These are phyloP conservation scores for Tangara arthus DNA, from an alignment of 2,797 vertebrate species.

Conservation along the genomic window DNA sequence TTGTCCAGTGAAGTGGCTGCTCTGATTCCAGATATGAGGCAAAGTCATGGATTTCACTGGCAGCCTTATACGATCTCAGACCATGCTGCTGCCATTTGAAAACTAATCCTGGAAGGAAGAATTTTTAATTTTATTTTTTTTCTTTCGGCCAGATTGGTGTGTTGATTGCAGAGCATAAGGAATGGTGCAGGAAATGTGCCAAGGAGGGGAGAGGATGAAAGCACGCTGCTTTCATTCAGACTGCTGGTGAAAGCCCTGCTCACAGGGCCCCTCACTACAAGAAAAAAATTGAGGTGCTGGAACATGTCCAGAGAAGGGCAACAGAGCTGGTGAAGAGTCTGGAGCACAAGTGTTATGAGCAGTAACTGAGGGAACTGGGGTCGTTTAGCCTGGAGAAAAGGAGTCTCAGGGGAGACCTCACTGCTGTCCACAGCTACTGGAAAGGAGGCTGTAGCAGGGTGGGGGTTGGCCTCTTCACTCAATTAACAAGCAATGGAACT, in stretches of 20 bases:
- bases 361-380: background rate
- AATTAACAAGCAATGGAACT: background rate
- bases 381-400: background rate
- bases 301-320: background rate
- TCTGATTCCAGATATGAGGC: background rate
- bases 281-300: background rate
- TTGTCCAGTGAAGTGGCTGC: background rate
- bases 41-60: accelerated
- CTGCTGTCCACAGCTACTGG: background rate
- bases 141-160: background rate
- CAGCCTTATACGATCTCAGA: background rate
- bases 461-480: background rate
- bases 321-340: background rate
- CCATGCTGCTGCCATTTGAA: background rate
- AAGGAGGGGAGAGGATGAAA: background rate
- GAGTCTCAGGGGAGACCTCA: background rate
- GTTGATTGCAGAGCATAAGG: background rate
- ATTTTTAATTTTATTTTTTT: background rate
- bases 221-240: background rate
- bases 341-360: background rate
- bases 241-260: background rate
- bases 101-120: background rate
- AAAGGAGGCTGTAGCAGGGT: background rate
- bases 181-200: background rate
- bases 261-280: background rate